phyloP scores from a whole-genome alignment of 1,140 invertebrate species.

The Yoshiicerus persimilis region DNA sequence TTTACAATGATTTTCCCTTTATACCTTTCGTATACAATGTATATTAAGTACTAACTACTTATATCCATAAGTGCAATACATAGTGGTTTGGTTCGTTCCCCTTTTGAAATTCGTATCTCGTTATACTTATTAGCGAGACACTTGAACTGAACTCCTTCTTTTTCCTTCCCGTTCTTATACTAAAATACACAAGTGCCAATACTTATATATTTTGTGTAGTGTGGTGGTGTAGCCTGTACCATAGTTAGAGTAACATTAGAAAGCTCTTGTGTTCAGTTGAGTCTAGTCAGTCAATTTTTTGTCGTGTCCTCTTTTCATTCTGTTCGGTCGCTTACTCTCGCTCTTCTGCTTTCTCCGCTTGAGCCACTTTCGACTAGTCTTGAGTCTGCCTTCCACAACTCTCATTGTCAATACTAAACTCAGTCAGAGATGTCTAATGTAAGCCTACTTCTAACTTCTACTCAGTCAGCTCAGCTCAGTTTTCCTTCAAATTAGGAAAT shows the following conservation, averaged over 20 bases:
- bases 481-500: constrained; percentile 18
- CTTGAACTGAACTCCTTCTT: not conserved
- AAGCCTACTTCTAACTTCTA: not conserved
- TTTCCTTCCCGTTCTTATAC: not conserved
- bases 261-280: not conserved
- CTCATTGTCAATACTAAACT: not conserved
- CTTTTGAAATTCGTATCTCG: not conserved
- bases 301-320: constrained; percentile 15
- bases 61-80: not conserved
- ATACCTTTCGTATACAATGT: no score
- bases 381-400: not conserved
- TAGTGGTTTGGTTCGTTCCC: no score
- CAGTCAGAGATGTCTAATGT: not conserved
- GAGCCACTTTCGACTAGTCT: not conserved
- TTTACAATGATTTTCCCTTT: not conserved
- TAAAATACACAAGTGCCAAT: not conserved
- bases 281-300: constrained; percentile 21
- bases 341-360: constrained; percentile 15
- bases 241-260: not conserved
- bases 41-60: no score
- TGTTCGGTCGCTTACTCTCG: not conserved
- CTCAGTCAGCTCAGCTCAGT: not conserved
- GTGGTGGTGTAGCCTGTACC: not conserved
- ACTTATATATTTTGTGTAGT: not conserved
- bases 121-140: not conserved